Evolutionary conservation across 1,140 invertebrate genomes (phyloP).

Genomic region (Venturia canescens): DNA sequence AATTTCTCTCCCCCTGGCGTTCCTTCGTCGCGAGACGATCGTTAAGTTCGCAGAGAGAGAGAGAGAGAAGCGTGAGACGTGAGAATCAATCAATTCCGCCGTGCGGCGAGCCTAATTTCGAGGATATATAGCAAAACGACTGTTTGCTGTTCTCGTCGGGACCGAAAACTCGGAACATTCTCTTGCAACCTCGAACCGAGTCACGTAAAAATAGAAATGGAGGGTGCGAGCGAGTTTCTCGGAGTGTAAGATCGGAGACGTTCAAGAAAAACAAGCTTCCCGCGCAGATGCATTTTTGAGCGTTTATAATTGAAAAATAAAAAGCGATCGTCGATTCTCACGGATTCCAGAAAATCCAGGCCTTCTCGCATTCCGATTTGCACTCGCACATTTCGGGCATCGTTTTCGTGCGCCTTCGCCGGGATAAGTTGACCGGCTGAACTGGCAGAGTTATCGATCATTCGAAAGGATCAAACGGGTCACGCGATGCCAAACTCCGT

Average conservation of each 20-base stretch:
- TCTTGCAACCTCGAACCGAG: neutral
- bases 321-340: too few species aligned
- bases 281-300: too few species aligned
- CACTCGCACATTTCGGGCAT: conserved; percentile 45
- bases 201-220: conserved; percentile 55
- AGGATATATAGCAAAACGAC: conserved; percentile 37
- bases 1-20: neutral
- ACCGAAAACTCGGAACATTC: neutral
- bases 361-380: neutral
- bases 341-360: too few species aligned
- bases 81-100: conserved; percentile 70
- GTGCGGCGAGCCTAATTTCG: conserved; percentile 60
- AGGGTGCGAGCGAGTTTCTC: conserved; percentile 13
- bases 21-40: conserved; percentile 46
- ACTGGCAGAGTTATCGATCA: conserved; percentile 49
- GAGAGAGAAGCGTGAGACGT: conserved; percentile 57
- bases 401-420: conserved; percentile 48
- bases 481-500: conserved; percentile 44
- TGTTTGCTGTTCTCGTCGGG: conserved; percentile 13
- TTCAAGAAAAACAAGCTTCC: neutral
- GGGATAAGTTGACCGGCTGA: conserved; percentile 46
- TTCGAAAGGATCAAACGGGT: conserved; percentile 59
- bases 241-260: neutral
- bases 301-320: too few species aligned
- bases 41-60: conserved; percentile 63